Conservation (phyloP, 1,140 invertebrate species). For the Tetragonula clypearis region DNA sequence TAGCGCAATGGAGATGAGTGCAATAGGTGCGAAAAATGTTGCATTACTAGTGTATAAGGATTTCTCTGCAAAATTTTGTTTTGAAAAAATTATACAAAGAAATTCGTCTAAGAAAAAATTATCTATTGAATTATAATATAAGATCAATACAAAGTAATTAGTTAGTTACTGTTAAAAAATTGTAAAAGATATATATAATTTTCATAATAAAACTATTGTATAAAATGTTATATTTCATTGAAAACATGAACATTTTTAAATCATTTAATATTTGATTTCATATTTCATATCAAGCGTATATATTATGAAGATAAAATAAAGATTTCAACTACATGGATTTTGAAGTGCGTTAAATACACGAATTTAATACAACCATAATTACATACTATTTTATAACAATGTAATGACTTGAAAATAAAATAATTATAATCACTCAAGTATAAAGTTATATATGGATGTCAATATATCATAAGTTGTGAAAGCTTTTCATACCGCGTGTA, state of each 20-base stretch:
- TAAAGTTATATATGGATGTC: not conserved
- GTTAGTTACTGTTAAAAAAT: not conserved
- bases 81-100: not conserved
- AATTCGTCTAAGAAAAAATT: not conserved
- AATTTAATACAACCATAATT: not conserved
- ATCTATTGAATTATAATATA: constrained; percentile 33
- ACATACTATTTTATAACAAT: not conserved
- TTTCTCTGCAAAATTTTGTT: constrained; percentile 53
- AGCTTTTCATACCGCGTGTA: not conserved
- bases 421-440: constrained; percentile 1
- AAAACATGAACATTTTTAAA: not conserved
- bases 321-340: not conserved
- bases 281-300: not conserved
- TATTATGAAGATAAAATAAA: not conserved
- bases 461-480: not conserved
- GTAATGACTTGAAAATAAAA: not conserved
- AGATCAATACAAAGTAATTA: not conserved
- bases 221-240: not conserved
- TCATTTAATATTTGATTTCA: not conserved
- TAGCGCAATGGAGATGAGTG: constrained; percentile 89
- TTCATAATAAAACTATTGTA: not conserved
- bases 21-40: constrained; percentile 85
- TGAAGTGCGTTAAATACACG: not conserved
- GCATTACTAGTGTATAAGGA: constrained; percentile 83
- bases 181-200: not conserved